A percentile compares a stretch with the other conserved stretches of the same genome.
Evolutionary conservation across 2,888 invertebrate species (phyloP).

Genomic region (Antheraea yamamai): DNA sequence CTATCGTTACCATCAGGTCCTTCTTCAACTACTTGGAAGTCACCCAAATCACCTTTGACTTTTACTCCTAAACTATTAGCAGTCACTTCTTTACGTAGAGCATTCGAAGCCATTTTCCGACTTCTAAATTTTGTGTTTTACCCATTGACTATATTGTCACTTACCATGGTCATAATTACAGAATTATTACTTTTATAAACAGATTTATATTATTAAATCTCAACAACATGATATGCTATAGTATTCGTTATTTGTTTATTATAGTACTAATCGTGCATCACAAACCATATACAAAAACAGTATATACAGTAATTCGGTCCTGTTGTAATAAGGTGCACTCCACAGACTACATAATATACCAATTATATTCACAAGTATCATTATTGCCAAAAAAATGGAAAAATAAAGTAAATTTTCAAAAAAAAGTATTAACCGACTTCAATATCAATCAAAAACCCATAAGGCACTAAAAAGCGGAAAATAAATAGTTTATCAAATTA

Average conservation of each 20-base stretch:
- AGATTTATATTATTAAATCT: background rate
- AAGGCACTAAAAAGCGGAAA: too few relatives aligned
- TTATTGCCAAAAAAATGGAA: too few relatives aligned
- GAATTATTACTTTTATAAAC: background rate
- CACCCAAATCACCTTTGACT: slow-evolving; percentile 61
- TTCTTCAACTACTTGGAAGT: slow-evolving; percentile 60
- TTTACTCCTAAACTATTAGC: slow-evolving; percentile 47
- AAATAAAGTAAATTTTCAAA: too few relatives aligned
- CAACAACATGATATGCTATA: background rate
- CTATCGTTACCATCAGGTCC: slow-evolving; percentile 52
- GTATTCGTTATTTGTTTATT: background rate
- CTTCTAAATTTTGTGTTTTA: slow-evolving; percentile 4
- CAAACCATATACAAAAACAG: background rate
- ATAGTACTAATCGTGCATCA: background rate
- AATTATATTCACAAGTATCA: too few relatives aligned
- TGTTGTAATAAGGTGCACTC: too few relatives aligned
- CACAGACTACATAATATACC: too few relatives aligned
- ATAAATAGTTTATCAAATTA: too few relatives aligned
- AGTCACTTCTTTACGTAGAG: slow-evolving; percentile 33
- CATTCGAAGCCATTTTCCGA: slow-evolving; percentile 49
- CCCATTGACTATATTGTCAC: background rate
- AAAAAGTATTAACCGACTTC: too few relatives aligned
- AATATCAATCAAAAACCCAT: too few relatives aligned
- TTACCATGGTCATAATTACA: background rate
- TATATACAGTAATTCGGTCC: background rate